Percentiles rank a stretch among this genome's conserved stretches.
These are phyloP conservation scores for Apteryx mantelli DNA, from an alignment of 2,113 vertebrate genomes.

Conservation along the genomic window DNA sequence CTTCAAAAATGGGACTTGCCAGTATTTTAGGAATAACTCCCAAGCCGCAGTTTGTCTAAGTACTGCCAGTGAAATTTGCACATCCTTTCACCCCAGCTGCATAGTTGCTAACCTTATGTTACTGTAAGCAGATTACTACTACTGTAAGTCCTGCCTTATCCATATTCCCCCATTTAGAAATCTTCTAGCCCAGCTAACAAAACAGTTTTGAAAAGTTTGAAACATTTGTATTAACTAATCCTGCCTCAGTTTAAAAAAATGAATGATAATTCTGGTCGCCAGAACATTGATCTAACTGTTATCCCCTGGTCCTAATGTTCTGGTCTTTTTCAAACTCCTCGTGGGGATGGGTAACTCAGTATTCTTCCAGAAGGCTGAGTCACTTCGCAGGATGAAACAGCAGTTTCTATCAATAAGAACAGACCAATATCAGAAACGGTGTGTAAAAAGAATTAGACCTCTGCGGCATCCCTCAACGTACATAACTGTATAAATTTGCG, in stretches of 20 bases:
- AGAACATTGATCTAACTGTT: neutral
- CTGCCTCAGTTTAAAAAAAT: neutral
- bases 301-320: neutral
- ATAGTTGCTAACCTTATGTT: neutral
- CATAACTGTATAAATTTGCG: neutral
- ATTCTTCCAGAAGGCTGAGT: neutral
- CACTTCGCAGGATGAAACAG: neutral
- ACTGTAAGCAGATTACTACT: neutral
- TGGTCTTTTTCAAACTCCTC: neutral
- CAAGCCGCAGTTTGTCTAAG: neutral
- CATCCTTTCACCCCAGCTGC: neutral
- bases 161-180: neutral
- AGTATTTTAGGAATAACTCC: neutral
- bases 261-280: neutral
- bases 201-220: neutral
- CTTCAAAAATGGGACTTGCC: neutral
- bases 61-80: neutral
- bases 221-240: neutral
- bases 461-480: neutral
- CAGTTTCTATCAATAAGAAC: neutral
- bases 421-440: neutral
- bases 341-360: neutral
- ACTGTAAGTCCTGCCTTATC: neutral
- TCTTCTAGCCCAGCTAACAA: neutral
- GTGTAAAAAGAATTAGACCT: neutral